Evolutionary conservation across 2,888 invertebrate genomes (phyloP).

Genomic region (Meiosimyza decipiens): DNA sequence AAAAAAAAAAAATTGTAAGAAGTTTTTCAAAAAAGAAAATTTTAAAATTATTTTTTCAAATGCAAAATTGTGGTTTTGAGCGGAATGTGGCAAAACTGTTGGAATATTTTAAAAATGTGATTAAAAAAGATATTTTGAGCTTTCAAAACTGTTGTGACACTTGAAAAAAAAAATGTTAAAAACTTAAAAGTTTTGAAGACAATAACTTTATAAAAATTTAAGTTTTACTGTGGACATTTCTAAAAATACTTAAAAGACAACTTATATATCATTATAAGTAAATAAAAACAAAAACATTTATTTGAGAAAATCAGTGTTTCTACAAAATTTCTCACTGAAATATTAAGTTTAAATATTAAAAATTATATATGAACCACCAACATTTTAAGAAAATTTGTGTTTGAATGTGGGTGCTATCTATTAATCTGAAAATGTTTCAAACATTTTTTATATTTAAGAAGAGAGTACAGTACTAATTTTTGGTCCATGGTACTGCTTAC

Average conservation of each 20-base stretch:
- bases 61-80: no score
- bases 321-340: neutral
- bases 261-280: neutral
- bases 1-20: no score
- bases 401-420: no score
- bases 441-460: no score
- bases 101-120: neutral
- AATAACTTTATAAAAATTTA: neutral
- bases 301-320: conserved; percentile 12
- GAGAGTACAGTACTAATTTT: no score
- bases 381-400: no score
- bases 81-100: no score
- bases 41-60: no score
- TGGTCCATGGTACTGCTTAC: no score
- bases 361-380: neutral
- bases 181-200: neutral
- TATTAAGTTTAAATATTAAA: neutral
- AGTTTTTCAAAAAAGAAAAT: no score
- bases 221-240: conserved; percentile 1
- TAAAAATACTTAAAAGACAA: neutral
- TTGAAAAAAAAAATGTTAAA: neutral
- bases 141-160: neutral
- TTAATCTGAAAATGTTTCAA: no score
- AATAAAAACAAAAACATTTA: neutral
- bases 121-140: neutral